A percentile compares a stretch with the other conserved stretches of the same genome.
phyloP scores from a whole-genome alignment of 37 sponge, comb jelly and placozoan species.

The Bolinopsis microptera region DNA sequence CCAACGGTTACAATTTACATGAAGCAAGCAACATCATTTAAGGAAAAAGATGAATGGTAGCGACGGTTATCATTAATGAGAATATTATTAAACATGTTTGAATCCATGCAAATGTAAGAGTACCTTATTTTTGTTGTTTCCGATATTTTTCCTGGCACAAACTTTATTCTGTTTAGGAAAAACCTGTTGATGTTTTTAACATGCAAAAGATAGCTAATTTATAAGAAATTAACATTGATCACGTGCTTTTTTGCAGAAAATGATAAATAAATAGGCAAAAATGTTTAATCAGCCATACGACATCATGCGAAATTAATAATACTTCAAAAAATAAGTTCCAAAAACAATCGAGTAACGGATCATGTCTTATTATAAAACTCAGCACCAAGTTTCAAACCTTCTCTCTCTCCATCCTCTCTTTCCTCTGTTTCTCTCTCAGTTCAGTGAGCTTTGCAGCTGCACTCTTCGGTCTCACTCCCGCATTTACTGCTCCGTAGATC shows the following conservation, averaged over 20 bases:
- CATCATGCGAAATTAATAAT: neutral
- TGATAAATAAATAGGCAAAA: neutral
- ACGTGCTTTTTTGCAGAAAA: neutral
- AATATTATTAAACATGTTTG: too few species aligned
- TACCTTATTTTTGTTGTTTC: neutral
- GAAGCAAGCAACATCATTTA: too few species aligned
- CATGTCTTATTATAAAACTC: too few species aligned
- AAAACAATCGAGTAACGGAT: too few species aligned
- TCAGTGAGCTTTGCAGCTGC: conserved; percentile 50
- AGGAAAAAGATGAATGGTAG: too few species aligned
- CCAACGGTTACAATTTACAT: too few species aligned
- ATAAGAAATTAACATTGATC: neutral
- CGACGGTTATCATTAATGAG: too few species aligned
- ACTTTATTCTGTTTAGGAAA: neutral
- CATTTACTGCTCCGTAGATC: conserved; percentile 10
- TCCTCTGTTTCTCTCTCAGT: conserved; percentile 29
- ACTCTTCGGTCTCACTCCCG: conserved; percentile 1
- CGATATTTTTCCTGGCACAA: neutral
- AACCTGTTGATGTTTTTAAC: neutral
- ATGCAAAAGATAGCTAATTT: neutral
- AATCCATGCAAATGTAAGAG: too few species aligned
- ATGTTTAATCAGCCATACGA: neutral
- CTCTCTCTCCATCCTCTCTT: conserved; percentile 41
- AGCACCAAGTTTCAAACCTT: conserved; percentile 16
- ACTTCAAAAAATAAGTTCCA: too few species aligned